phyloP scores from a whole-genome alignment of 2,113 vertebrate species.

The Vicugna pacos region DNA sequence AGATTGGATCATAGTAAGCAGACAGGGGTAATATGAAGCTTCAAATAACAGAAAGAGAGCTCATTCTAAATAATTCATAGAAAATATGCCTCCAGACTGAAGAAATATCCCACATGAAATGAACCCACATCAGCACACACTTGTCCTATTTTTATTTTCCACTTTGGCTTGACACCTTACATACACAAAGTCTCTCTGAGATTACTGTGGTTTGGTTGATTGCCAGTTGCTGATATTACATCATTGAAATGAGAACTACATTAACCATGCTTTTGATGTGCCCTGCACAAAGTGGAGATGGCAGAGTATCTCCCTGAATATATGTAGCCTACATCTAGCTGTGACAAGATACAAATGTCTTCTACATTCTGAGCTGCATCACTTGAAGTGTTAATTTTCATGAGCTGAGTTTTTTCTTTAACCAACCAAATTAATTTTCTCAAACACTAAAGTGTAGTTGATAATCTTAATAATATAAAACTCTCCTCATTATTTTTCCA shows the following conservation, averaged over 20 bases:
- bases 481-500: constrained; percentile 74
- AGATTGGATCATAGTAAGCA: background rate
- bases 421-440: constrained; percentile 74
- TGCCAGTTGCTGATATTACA: constrained; percentile 35
- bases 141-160: constrained; percentile 55
- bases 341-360: constrained; percentile 57
- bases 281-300: background rate
- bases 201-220: constrained; percentile 21
- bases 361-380: background rate
- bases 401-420: constrained; percentile 35
- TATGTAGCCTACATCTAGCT: background rate
- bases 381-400: constrained; percentile 67
- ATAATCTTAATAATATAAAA: constrained; percentile 73
- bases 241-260: constrained; percentile 19
- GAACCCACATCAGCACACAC: background rate
- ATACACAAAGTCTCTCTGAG: constrained; percentile 7
- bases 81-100: background rate
- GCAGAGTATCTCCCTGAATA: background rate
- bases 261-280: background rate
- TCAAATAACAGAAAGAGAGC: background rate
- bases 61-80: constrained; percentile 61
- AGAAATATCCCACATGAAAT: background rate
- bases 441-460: constrained; percentile 36
- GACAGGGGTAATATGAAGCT: background rate
- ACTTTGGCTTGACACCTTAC: constrained; percentile 2